These are phyloP conservation scores for Thamnophis elegans DNA, from an alignment of 2,797 vertebrate species.

Conservation along the genomic window DNA sequence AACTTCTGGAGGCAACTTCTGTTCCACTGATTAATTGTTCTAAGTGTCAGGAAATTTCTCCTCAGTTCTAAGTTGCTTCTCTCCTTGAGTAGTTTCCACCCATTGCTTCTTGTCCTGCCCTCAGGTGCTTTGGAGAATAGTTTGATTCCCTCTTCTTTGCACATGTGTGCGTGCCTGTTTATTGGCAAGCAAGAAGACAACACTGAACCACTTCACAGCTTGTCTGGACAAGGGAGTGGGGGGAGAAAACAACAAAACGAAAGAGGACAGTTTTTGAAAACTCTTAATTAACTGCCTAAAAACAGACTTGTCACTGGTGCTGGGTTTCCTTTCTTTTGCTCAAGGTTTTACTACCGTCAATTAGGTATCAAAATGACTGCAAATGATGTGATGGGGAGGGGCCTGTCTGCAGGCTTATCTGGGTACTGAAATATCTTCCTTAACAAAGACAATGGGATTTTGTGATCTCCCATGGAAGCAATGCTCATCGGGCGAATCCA, in stretches of 20 bases:
- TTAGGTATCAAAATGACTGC: neutral
- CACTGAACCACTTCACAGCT: neutral
- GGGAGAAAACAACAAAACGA: neutral
- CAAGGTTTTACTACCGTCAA: neutral
- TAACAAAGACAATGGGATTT: neutral
- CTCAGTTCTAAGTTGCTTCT: too few relatives aligned
- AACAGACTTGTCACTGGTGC: neutral
- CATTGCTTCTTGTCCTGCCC: too few relatives aligned
- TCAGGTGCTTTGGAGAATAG: too few relatives aligned
- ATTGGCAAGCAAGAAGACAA: constrained; percentile 6
- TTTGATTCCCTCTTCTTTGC: too few relatives aligned
- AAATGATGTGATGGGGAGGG: neutral
- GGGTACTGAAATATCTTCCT: neutral
- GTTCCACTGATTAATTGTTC: too few relatives aligned
- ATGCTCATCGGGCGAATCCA: too few relatives aligned
- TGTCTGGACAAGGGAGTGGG: neutral
- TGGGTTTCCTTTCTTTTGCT: neutral
- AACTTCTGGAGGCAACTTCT: too few relatives aligned
- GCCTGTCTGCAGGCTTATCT: accelerated
- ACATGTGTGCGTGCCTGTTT: neutral
- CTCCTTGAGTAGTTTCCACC: too few relatives aligned
- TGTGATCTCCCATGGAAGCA: neutral
- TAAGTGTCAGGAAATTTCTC: too few relatives aligned
- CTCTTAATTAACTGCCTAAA: neutral
- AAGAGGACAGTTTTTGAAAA: neutral